Evolutionary conservation across 2,888 invertebrate species (phyloP), one percentile per base, ranked within the genome.

Genomic region (Apodemia mormo): DNA sequence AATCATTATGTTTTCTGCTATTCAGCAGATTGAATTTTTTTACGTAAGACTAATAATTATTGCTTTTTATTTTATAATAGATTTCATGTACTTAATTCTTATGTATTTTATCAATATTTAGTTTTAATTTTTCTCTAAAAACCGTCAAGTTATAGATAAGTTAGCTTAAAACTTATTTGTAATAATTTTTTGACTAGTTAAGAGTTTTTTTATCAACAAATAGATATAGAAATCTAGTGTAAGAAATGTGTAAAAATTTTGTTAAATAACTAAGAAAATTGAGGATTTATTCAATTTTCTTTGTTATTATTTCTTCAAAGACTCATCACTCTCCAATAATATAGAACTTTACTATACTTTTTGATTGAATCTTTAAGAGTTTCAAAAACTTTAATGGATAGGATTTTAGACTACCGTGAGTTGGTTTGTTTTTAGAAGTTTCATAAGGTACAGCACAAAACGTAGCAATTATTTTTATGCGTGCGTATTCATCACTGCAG

Each of bases 401-500:
- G 22, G 22, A 22, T 22, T 22, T 22, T 22, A 22, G 22, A 22
- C 22, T 22, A 14, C 49, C 49, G 14, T 49, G 14, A 66, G 66
- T 22, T 45, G 30, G 66, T 22, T 66, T 65, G 33, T 30, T 65
- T 29, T 37, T 14, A 65, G 9, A 10, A 43, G 37, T 65, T 65
- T 37, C 33, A 65, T 33, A 65, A 33, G 33, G 30, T 33, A 37
- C 43, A 9, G 9, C 49, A 49, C 14, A 49, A 12, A 49, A 14
- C 49, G 49, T 49, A 49, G 49, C 5, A 49, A 49, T 49, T 49
- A 49, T 49, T 49, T 49, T 49, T 49, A 49, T 49, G 49, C 49
- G 10, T 49, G 49, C 49, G 49, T 49, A 49, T 49, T 49, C 49
- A 49, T 49, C 49, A 49, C 49, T 49, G 49, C 49, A 65, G 65